Evolutionary conservation across 2,113 vertebrate species (phyloP).

Genomic region (Vidua macroura): DNA sequence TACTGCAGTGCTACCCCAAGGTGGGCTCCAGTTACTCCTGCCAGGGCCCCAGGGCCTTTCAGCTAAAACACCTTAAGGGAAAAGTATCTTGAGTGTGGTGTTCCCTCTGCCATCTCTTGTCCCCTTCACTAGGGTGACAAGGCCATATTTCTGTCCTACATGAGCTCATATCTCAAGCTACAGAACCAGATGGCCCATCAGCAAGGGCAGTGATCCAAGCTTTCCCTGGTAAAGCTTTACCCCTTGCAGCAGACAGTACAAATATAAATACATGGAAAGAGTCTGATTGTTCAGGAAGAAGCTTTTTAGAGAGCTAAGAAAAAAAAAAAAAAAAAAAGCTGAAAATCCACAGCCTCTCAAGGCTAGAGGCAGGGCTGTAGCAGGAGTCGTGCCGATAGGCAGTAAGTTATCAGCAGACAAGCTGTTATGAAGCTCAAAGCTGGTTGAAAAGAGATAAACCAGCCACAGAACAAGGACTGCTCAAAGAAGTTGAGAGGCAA

Average conservation of each 20-base stretch:
- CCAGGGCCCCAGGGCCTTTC: background rate
- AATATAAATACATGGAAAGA: conserved; percentile 46
- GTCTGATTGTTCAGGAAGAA: conserved; percentile 4
- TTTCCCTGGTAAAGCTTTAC: conserved; percentile 30
- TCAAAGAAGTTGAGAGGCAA: background rate
- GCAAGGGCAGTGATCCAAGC: conserved; percentile 8
- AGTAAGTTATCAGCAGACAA: conserved; percentile 12
- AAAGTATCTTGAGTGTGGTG: background rate
- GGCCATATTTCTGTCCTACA: conserved; percentile 1
- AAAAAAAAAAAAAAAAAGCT: background rate
- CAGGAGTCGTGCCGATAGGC: background rate
- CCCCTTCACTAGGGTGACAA: background rate
- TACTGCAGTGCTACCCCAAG: background rate
- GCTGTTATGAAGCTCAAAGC: background rate
- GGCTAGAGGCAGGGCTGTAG: background rate
- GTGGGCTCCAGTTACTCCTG: background rate
- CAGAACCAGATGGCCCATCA: conserved; percentile 56
- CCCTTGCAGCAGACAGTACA: conserved; percentile 33
- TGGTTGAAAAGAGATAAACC: background rate
- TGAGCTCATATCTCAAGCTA: conserved; percentile 51
- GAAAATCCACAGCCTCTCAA: background rate
- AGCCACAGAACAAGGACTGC: background rate
- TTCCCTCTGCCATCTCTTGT: background rate
- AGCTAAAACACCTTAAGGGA: background rate
- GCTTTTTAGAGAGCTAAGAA: background rate